These are phyloP conservation scores for Abrostola triplasia DNA, from an alignment of 2,888 invertebrate species.

Conservation along the genomic window DNA sequence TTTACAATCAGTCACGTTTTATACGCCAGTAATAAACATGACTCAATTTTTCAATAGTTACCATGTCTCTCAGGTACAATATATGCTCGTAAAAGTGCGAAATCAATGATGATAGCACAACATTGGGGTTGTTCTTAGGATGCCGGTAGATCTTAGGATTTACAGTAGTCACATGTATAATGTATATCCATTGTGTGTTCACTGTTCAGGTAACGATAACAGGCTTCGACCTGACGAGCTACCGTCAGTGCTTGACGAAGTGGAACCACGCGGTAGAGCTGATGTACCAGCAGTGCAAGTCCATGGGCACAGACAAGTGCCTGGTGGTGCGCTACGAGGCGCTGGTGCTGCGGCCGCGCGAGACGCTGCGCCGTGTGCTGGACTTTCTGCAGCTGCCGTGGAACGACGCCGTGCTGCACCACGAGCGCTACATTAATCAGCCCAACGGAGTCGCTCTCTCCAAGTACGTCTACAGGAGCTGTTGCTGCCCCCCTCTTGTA, in stretches of 20 bases:
- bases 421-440: constrained; percentile 98
- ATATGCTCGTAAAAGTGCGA: no score
- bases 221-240: constrained; percentile 98
- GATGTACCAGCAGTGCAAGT: constrained; percentile 97
- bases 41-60: no score
- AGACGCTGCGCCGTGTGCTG: constrained; percentile 96
- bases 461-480: constrained; percentile 90
- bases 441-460: constrained; percentile 97
- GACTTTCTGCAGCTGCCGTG: constrained; percentile 97
- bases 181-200: neutral
- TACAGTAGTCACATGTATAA: no score
- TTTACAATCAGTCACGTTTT: no score
- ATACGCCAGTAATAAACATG: no score
- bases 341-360: constrained; percentile 97
- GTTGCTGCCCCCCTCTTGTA: neutral
- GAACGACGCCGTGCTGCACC: constrained; percentile 98
- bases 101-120: neutral
- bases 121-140: no score
- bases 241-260: constrained; percentile 97
- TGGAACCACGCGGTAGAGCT: constrained; percentile 98
- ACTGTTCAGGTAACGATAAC: constrained; percentile 89
- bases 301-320: constrained; percentile 93
- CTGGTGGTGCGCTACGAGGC: constrained; percentile 98
- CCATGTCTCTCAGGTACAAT: no score
- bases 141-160: no score